A percentile compares a stretch with the other conserved stretches of the same genome.
phyloP scores from a whole-genome alignment of 2,888 invertebrate genomes.

The Campopleginae sp. region DNA sequence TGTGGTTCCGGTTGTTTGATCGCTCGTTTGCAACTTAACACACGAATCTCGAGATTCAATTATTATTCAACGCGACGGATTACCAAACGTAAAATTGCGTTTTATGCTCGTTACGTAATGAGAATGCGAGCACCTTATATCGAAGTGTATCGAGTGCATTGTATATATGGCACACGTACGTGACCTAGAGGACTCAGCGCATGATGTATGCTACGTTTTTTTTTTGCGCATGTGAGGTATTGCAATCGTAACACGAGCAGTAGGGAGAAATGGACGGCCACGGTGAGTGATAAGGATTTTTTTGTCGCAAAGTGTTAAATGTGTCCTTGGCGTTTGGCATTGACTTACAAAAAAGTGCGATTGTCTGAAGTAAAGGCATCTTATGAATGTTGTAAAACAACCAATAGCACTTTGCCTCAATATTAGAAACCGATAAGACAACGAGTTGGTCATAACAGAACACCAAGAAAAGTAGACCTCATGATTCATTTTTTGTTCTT shows the following conservation, averaged over 20 bases:
- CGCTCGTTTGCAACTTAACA: conserved; percentile 7
- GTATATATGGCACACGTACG: conserved; percentile 18
- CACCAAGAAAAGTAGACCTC: too few relatives aligned
- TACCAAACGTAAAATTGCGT: conserved; percentile 61
- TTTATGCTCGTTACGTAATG: conserved; percentile 60
- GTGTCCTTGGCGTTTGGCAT: conserved; percentile 14
- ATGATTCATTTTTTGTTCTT: too few relatives aligned
- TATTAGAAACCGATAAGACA: background rate
- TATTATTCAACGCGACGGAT: conserved; percentile 69
- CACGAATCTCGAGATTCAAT: conserved; percentile 35
- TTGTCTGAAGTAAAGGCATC: too few relatives aligned
- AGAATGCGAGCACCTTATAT: conserved; percentile 44
- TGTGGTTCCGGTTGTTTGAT: conserved; percentile 43
- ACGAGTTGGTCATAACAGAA: too few relatives aligned
- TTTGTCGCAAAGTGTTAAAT: background rate
- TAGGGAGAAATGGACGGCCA: background rate
- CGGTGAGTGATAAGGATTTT: background rate
- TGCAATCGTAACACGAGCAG: conserved; percentile 20
- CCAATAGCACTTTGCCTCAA: background rate
- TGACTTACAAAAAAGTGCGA: background rate
- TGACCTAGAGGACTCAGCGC: conserved; percentile 36
- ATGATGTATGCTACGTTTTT: conserved; percentile 3
- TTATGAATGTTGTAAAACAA: background rate
- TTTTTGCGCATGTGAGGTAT: conserved; percentile 21
- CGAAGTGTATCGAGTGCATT: conserved; percentile 30